Evolutionary conservation across 1,140 invertebrate genomes (phyloP), one percentile per base, ranked within the genome.

Genomic region (Atta texana): DNA sequence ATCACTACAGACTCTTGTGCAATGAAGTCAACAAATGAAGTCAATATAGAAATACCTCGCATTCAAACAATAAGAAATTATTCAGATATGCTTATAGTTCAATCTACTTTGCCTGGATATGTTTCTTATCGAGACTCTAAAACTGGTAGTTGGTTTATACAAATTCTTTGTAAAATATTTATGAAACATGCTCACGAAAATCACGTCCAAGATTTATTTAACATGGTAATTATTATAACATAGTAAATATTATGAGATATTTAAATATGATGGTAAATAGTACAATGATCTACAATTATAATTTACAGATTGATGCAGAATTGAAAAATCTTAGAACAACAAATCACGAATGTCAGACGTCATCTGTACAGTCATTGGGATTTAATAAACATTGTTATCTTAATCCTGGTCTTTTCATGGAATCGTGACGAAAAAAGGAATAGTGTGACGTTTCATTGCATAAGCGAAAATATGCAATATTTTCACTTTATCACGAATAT

Each of bases 111-210:
- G 2, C 96, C 96, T 18, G 96, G 97, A 8, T 96, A 96, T 90
- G 96, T 96, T 66, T 96, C 97, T 28, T 96, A 96, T 92, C 95
- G 98, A 63, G 97, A 98, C 93, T 91, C 84, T 0, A 84, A 92
- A 8, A 92, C 91, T 31, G 98, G 97, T 21, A 97, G 97, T 75
- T 98, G 97, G 97, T 98, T 97, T 91, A 97, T 98, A 75, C 97
- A 97, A 92, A 95, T 96, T 76, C 94, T 98, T 68, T 98, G 97
- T 93, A 95, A 97, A 91, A 96, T 97, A 85, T 97, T 98, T 92
- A 97, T 97, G 94, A 95, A 96, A 64, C 93, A 97, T 90, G 97
- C 97, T 10, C 95, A 96, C 89, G 94, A 96, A 88, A 95, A 94
- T 49, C 96, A 97, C 91, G 90, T 98, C 28, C 96, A 96, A 86